These are phyloP conservation scores for Camarhynchus parvulus DNA, from an alignment of 2,113 vertebrate genomes.

Conservation along the genomic window DNA sequence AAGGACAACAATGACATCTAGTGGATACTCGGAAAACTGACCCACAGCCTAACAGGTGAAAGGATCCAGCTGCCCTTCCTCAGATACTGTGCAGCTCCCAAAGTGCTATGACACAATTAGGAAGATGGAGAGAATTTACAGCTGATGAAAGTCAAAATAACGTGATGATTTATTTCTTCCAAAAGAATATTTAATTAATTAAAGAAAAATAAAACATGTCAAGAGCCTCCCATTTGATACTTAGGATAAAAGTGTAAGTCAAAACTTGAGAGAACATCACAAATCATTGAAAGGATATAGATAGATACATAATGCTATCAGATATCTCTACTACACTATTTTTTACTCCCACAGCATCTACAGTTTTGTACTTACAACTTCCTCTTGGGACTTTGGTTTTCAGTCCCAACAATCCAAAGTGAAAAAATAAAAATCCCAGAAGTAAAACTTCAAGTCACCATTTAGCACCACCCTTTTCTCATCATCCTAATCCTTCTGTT, in stretches of 20 bases:
- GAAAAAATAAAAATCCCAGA: neutral
- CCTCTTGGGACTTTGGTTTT: neutral
- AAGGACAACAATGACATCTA: conserved; percentile 76
- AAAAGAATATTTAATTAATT: neutral
- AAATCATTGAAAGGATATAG: neutral
- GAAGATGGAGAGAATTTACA: neutral
- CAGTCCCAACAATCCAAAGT: neutral
- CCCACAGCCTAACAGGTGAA: neutral
- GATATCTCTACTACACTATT: neutral
- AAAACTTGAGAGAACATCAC: neutral
- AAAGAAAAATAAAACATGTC: neutral
- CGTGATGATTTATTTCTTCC: neutral
- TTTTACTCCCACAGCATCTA: neutral
- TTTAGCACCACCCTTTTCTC: neutral
- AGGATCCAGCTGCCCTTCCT: too few species aligned
- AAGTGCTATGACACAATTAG: neutral
- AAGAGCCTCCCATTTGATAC: neutral
- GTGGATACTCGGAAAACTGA: conserved; percentile 49
- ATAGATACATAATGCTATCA: fast-evolving
- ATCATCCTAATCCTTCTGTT: neutral
- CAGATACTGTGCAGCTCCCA: fast-evolving
- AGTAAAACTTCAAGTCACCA: neutral
- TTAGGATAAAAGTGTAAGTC: neutral
- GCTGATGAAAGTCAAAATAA: neutral
- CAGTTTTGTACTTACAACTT: neutral